Evolutionary conservation across 2,113 vertebrate species (phyloP), one percentile per base, ranked within the genome.

Genomic region (Barbus barbus): DNA sequence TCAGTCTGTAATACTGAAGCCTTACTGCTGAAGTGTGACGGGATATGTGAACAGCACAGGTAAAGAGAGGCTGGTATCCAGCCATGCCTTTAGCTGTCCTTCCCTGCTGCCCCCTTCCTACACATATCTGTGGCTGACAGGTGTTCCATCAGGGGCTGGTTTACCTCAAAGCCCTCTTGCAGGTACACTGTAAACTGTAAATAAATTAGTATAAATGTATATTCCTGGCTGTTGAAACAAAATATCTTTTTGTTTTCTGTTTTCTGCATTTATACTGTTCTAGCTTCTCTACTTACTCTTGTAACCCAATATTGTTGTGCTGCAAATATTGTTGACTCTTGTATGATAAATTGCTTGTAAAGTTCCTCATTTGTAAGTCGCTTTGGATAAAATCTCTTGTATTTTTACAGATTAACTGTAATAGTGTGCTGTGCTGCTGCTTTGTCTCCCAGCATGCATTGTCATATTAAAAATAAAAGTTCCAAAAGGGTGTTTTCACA

Each of bases 21-120:
- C 69, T 84, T 31, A 41, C 46, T 81, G 31, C 71, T 48, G 58
- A 76, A 48, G 72, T 74, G 74, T 85, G 79, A 74, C 56, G 31
- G 53, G 33, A 41, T 83, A 38, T 83, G 48, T 87, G 81, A 85
- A 26, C 76, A 80, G 86, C 76, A 56, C 48, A 85, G 76, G 51
- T 53, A 83, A 85, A 85, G 46, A 72, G 26, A 48, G 36, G 38
- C 65, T 80, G 83, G 38, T 51, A 51, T 65, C 53, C 83, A 87
- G 56, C 77, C 82, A 78, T 56, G 51, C 31, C 58, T 76, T 69
- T 38, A 56, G 71, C 51, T 85, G 28, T 83, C 58, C 46, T 58
- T 60, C 14, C 16, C 16, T 31, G 31, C 53, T 28, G 18, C 58
- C 38, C 5, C 44, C 24, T 85, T 58, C 60, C 56, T 38, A 20